Base-by-base conservation (phyloP, 2,888 invertebrate genomes). In the Polyommatus iphigenia region DNA sequence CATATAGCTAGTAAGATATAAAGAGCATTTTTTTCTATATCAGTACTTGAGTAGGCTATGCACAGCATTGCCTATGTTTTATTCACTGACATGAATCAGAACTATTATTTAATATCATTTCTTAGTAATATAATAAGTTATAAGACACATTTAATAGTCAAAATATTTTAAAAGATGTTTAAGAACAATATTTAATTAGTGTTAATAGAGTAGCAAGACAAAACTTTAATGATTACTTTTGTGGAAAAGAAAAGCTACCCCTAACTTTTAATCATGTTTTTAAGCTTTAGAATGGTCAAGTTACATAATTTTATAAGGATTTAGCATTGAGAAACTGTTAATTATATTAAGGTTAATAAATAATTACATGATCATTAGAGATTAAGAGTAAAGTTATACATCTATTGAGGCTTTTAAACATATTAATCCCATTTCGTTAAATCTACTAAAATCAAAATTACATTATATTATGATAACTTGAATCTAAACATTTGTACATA, bases 1-100 rank as follows among this genome's bases (percentile, higher is more conserved):
- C n/a, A n/a, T n/a, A n/a, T n/a, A n/a, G n/a, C n/a, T n/a, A n/a
- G 18, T 20, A 20, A 20, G 50, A 10, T 24, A 24, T 24, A 62
- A 8, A 13, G 20, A 36, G 36, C 36, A 59, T 59, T 20, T 20
- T 8, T n/a, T 57, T 57, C n/a, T 18, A 57, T 20, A 24, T 62
- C 62, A 13, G 10, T 24, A 62, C 24, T 20, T 62, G 24, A 62
- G 13, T 62, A 62, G 57, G 62, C 67, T 67, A n/a, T 67, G 67
- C 67, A 67, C 67, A 67, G 24, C 67, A 67, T 29, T 29, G 29
- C 29, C 67, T 67, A 67, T 67, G 18, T 67, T 67, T 67, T 32
- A 67, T 18, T 32, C 6, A 32, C 29, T 15, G 20, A 67, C 32
- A 67, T 29, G 6, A 67, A 32, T 29, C 13, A 67, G 18, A 67